Conservation (phyloP, 2,797 vertebrate species). For the Agapornis canus region DNA sequence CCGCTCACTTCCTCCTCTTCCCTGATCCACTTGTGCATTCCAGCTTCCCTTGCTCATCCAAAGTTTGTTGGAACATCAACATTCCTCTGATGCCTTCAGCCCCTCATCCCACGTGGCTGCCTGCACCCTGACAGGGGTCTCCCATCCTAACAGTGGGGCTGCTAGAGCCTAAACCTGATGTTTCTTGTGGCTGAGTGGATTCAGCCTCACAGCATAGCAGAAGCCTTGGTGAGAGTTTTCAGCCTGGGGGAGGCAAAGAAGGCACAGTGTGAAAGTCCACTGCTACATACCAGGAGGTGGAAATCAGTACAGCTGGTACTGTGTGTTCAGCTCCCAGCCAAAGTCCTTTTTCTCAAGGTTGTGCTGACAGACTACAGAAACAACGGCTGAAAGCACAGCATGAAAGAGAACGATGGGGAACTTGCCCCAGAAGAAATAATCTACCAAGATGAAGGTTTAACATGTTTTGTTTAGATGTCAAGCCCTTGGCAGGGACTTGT, state of each 20-base stretch:
- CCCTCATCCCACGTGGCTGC: neutral
- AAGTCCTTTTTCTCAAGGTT: conserved; percentile 74
- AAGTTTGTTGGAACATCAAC: neutral
- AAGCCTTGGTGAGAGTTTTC: neutral
- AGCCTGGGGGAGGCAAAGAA: neutral
- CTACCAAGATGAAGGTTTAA: neutral
- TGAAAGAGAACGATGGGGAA: conserved; percentile 54
- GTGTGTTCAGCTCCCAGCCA: conserved; percentile 48
- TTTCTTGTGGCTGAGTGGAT: neutral
- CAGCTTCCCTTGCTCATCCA: neutral
- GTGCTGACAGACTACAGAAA: conserved; percentile 70
- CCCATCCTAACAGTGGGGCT: neutral
- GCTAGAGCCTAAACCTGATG: neutral
- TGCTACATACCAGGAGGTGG: conserved; percentile 32
- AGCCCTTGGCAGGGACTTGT: neutral
- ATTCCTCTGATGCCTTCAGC: neutral
- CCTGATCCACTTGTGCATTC: neutral
- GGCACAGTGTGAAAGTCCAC: conserved; percentile 47
- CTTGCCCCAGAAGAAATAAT: conserved; percentile 51
- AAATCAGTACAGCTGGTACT: conserved; percentile 54
- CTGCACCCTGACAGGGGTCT: neutral
- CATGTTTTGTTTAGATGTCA: neutral
- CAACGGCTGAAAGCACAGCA: conserved; percentile 67
- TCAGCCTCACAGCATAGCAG: neutral
- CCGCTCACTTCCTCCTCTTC: neutral